These are phyloP conservation scores for Drosophila teissieri DNA, from an alignment of 1,140 invertebrate species.

Conservation along the genomic window DNA sequence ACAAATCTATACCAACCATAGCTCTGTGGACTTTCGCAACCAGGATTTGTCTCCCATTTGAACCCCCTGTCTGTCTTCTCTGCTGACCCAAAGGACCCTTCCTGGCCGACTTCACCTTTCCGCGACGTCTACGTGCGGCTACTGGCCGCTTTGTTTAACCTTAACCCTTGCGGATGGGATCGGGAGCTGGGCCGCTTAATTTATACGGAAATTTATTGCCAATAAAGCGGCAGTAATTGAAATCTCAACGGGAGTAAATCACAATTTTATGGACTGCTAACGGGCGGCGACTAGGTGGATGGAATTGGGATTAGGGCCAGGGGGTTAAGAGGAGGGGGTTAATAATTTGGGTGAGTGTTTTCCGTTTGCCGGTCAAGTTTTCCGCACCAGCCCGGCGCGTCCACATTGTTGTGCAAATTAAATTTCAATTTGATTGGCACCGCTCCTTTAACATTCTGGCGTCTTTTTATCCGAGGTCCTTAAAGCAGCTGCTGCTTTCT, in stretches of 20 bases:
- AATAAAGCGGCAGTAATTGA: slow-evolving; percentile 82
- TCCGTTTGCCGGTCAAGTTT: slow-evolving; percentile 34
- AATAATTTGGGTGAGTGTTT: slow-evolving; percentile 61
- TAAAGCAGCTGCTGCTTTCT: slow-evolving; percentile 37
- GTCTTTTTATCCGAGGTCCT: slow-evolving; percentile 7
- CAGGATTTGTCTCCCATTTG: not conserved
- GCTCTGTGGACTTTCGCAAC: not conserved
- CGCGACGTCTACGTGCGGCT: slow-evolving; percentile 37
- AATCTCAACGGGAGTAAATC: slow-evolving; percentile 80
- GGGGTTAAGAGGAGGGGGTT: slow-evolving; percentile 28
- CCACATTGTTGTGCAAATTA: slow-evolving; percentile 73
- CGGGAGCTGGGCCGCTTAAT: slow-evolving; percentile 52
- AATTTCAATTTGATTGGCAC: slow-evolving; percentile 78
- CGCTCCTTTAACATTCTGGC: slow-evolving; percentile 31
- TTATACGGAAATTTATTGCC: slow-evolving; percentile 81
- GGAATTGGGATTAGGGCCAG: not conserved
- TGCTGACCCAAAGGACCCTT: slow-evolving; percentile 20
- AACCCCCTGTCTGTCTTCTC: slow-evolving; percentile 10
- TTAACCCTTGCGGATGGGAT: slow-evolving; percentile 37
- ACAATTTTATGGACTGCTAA: slow-evolving; percentile 78
- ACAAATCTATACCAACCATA: no score
- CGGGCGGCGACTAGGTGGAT: slow-evolving; percentile 15
- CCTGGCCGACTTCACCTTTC: slow-evolving; percentile 31
- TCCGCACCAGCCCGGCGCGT: not conserved
- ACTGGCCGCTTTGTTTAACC: slow-evolving; percentile 51